These are phyloP conservation scores for Chelonoidis abingdonii DNA, from an alignment of 2,113 vertebrate species.

Conservation along the genomic window DNA sequence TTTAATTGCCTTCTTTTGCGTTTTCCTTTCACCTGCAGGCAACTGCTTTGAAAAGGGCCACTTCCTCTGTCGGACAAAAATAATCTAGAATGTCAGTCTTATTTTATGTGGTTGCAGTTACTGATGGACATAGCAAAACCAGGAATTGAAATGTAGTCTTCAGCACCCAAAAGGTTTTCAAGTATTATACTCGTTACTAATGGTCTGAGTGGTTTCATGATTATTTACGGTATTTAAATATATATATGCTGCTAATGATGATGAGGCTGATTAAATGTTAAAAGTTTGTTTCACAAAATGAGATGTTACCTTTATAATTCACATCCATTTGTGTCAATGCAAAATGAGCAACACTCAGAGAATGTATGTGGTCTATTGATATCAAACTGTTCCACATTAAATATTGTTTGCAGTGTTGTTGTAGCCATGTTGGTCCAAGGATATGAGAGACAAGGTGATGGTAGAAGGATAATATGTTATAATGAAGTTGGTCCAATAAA, in stretches of 20 bases:
- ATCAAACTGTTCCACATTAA: not conserved
- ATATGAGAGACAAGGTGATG: not conserved
- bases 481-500: not conserved
- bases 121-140: conserved; percentile 36
- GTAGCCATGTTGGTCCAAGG: not conserved
- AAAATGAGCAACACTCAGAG: not conserved
- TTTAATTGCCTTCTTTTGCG: conserved; percentile 2
- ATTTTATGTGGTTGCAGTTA: conserved; percentile 16
- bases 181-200: conserved; percentile 52
- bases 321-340: not conserved
- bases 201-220: conserved; percentile 40
- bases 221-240: not conserved
- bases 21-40: conserved; percentile 6
- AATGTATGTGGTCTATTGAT: not conserved
- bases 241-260: not conserved
- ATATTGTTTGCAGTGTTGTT: not conserved
- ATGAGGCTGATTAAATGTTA: conserved; percentile 52
- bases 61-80: conserved; percentile 21
- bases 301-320: not conserved
- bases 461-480: not conserved
- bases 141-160: conserved; percentile 37
- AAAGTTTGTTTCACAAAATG: not conserved
- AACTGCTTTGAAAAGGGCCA: not conserved
- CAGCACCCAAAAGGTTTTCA: conserved; percentile 30
- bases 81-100: not conserved